Evolutionary conservation across 2,888 invertebrate species (phyloP).

Genomic region (Linnaemya tessellans): DNA sequence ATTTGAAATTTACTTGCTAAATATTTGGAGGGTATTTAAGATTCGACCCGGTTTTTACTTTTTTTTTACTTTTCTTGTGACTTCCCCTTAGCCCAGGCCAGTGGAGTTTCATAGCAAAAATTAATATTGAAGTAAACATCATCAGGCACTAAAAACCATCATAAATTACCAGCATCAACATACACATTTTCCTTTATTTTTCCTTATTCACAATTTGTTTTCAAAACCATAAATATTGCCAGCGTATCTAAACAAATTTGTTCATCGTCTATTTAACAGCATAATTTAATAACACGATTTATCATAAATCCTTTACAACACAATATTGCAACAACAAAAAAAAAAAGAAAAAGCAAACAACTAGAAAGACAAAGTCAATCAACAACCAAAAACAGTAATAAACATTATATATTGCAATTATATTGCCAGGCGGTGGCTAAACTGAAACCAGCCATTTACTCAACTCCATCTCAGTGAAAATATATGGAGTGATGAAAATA

Average conservation of each 20-base stretch:
- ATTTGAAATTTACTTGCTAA: no score
- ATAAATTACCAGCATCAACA: conserved; percentile 1
- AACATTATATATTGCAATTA: neutral
- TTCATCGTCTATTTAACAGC: conserved; percentile 55
- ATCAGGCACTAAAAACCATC: neutral
- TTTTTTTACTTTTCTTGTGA: no score
- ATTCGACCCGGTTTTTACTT: no score
- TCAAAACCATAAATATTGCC: conserved; percentile 48
- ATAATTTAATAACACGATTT: conserved; percentile 59
- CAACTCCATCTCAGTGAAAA: neutral
- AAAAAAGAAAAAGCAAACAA: neutral
- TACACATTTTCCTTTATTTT: neutral
- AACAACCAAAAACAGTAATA: conserved; percentile 6
- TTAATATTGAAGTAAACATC: no score
- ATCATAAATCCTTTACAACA: conserved; percentile 54
- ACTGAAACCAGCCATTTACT: neutral
- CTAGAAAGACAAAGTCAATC: conserved; percentile 17
- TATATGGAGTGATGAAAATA: conserved; percentile 33
- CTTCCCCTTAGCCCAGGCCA: neutral
- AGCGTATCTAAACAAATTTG: conserved; percentile 61
- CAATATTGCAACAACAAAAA: conserved; percentile 34
- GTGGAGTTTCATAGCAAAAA: neutral
- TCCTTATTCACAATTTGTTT: conserved; percentile 11
- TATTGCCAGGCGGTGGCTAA: neutral
- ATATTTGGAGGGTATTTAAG: no score